Conservation (phyloP, 2,113 vertebrate species). For the Oophaga pumilio region DNA sequence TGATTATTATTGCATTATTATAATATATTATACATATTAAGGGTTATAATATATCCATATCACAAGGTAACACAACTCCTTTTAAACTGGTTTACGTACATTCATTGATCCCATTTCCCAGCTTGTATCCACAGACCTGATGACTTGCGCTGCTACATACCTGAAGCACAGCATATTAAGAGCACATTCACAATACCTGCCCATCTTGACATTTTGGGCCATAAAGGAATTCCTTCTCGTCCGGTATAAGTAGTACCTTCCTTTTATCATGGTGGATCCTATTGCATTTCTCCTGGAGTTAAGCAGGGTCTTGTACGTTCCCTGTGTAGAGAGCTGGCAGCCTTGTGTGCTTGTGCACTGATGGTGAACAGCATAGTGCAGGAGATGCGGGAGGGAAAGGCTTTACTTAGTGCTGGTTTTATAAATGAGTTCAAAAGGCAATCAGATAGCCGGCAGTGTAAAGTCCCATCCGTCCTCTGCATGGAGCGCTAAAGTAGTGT, state of each 20-base stretch:
- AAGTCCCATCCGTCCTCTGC: neutral
- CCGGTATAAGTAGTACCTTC: neutral
- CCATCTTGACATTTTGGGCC: neutral
- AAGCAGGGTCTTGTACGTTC: neutral
- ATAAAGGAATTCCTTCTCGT: neutral
- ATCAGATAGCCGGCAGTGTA: conserved; percentile 14
- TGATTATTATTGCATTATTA: no score
- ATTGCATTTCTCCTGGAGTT: neutral
- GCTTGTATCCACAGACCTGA: neutral
- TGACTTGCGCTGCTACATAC: neutral
- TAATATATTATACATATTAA: no score
- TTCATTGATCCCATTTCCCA: no score
- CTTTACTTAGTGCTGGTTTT: neutral
- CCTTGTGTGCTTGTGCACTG: neutral
- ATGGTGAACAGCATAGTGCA: neutral
- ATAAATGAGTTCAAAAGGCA: conserved; percentile 43
- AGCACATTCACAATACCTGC: neutral
- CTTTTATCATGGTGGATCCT: neutral
- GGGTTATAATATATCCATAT: no score
- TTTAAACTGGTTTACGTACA: no score
- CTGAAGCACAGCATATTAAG: neutral
- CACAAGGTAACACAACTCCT: no score
- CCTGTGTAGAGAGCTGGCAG: neutral
- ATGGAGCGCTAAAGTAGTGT: neutral
- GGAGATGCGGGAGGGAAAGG: neutral